phyloP scores from a whole-genome alignment of 2,113 vertebrate genomes.

The Columba livia region DNA sequence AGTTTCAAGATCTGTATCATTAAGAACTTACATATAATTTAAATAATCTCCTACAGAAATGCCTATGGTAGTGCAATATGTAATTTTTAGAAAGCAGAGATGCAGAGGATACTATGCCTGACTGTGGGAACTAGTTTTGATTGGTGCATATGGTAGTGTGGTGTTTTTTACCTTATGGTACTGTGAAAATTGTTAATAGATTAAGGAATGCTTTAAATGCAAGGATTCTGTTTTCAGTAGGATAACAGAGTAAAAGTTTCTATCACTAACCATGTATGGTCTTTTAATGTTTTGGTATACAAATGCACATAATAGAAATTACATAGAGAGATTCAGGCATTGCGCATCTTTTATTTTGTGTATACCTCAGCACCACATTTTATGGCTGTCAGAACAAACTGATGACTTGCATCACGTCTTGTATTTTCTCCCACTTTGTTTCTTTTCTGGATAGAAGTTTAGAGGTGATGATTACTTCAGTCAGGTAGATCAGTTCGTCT shows the following conservation, averaged over 20 bases:
- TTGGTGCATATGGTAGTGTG: neutral
- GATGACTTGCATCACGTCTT: neutral
- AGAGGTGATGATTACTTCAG: neutral
- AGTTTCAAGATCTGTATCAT: neutral
- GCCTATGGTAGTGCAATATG: neutral
- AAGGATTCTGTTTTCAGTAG: neutral
- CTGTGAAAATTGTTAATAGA: neutral
- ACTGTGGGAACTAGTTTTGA: neutral
- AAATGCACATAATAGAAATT: neutral
- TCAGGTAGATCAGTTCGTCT: neutral
- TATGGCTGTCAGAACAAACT: neutral
- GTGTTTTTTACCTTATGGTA: neutral
- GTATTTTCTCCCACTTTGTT: neutral
- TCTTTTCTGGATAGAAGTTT: neutral
- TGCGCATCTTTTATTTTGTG: neutral
- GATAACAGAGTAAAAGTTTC: neutral
- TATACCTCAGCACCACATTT: neutral
- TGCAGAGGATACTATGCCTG: neutral
- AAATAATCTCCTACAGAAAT: neutral
- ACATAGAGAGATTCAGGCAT: neutral
- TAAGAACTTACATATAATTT: neutral
- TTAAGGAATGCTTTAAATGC: neutral
- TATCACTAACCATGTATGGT: neutral
- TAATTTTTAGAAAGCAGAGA: neutral
- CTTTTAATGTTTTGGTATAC: neutral